Conservation (phyloP, 2,888 invertebrate species). For the Catocala sponsa region DNA sequence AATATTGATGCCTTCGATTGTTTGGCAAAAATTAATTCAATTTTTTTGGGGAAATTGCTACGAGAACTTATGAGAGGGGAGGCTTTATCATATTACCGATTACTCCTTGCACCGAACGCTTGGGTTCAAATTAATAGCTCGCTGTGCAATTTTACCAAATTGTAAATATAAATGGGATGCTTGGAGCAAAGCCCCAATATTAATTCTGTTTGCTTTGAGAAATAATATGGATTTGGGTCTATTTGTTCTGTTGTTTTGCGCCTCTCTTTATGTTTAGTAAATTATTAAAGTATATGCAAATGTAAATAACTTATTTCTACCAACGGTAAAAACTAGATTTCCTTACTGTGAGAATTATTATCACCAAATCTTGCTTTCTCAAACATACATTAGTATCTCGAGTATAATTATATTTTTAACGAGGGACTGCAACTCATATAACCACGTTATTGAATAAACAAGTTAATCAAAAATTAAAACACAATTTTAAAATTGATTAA, state of each 20-base stretch:
- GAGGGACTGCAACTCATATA: no score
- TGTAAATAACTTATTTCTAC: not conserved
- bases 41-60: conserved; percentile 75
- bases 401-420: no score
- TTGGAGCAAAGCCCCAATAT: conserved; percentile 48
- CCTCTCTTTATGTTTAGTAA: not conserved
- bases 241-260: conserved; percentile 5
- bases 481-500: no score
- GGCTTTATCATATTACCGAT: conserved; percentile 82
- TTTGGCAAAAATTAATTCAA: conserved; percentile 81
- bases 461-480: no score
- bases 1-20: conserved; percentile 77
- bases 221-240: conserved; percentile 17
- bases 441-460: no score
- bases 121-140: conserved; percentile 76
- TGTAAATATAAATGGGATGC: conserved; percentile 66
- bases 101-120: conserved; percentile 68
- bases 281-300: not conserved
- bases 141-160: conserved; percentile 70
- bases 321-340: no score
- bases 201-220: conserved; percentile 50
- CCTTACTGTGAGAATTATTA: no score
- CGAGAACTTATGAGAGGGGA: conserved; percentile 59
- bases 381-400: no score
- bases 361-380: no score